Percentiles rank a stretch among this genome's conserved stretches.
Conservation (phyloP, 2,888 invertebrate genomes). For the Sipha maydis region DNA sequence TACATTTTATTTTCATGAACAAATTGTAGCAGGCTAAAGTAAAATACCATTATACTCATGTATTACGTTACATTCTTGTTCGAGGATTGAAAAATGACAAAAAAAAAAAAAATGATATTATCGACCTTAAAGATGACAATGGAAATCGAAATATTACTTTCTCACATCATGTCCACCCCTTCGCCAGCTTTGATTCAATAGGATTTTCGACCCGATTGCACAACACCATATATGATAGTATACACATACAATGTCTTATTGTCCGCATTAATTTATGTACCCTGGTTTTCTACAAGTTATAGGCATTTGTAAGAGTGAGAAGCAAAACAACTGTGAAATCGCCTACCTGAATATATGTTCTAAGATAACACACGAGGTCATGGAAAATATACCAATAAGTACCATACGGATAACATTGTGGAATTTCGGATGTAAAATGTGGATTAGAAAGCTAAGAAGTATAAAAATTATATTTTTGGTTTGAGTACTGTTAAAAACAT, state of each 20-base stretch:
- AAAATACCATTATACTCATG: not conserved
- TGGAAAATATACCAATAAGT: not conserved
- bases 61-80: not conserved
- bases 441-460: not conserved
- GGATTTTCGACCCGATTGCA: slow-evolving; percentile 54
- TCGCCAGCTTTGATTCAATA: slow-evolving; percentile 45
- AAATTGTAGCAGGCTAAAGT: not conserved
- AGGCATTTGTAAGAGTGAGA: slow-evolving; percentile 2
- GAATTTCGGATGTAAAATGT: not conserved
- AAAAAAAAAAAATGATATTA: not conserved
- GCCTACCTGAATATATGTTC: not conserved
- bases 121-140: slow-evolving; percentile 40
- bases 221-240: slow-evolving; percentile 24
- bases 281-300: slow-evolving; percentile 15
- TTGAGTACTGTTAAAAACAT: not conserved
- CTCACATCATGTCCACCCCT: slow-evolving; percentile 48
- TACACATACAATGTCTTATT: slow-evolving; percentile 21
- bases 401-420: not conserved
- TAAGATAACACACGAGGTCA: not conserved
- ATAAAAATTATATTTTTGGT: no score
- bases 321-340: not conserved
- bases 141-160: slow-evolving; percentile 36
- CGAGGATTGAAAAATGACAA: not conserved
- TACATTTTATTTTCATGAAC: not conserved
- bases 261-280: slow-evolving; percentile 59